Base-by-base conservation (phyloP, 2,113 vertebrate genomes). In the Salvelinus alpinus region DNA sequence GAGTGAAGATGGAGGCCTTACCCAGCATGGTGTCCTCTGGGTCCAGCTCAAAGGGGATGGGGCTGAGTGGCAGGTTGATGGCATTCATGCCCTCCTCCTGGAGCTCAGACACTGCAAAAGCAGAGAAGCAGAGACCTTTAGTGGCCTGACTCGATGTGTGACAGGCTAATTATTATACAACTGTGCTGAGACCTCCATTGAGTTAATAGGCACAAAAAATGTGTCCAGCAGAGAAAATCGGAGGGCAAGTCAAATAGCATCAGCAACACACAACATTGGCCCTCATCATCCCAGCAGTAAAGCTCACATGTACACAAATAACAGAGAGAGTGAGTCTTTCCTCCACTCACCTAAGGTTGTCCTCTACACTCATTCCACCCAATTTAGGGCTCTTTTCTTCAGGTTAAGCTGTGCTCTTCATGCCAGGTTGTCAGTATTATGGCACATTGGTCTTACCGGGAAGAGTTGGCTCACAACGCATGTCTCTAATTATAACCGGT, bases 51-150 rank as follows among this genome's bases (percentile, higher is more conserved):
- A 96, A 95, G 69, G 95, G 94, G 80, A 95, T 96, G 8, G 96
- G 96, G 79, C 93, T 95, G 78, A 96, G 95, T 44, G 96, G 96
- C 83, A 96, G 92, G 86, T 96, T 96, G 89, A 96, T 96, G 87
- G 96, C 95, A 68, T 96, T 96, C 87, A 96, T 96, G 83, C 96
- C 96, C 90, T 96, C 96, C 85, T 96, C 95, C 86, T 96, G 96
- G 80, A 96, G 93, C 87, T 96, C 96, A 3, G 96, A 96, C 24
- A 96, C 96, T 96, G 84, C 20, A 57, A 88, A 65, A 25, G 27
- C 18, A 64, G 20, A 59, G 13, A 66, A 20, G 38, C 22, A 64
- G 14, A 59, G 13, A 66, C 48, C 48, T 47, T 70, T 25, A 70
- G 71, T 38, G 27, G 54, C n/a, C 27, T 38, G 54, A 25, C 44